Percentiles rank a stretch among this genome's conserved stretches.
Evolutionary conservation across 2,797 vertebrate species (phyloP).

Genomic region (Hyperoplus immaculatus): DNA sequence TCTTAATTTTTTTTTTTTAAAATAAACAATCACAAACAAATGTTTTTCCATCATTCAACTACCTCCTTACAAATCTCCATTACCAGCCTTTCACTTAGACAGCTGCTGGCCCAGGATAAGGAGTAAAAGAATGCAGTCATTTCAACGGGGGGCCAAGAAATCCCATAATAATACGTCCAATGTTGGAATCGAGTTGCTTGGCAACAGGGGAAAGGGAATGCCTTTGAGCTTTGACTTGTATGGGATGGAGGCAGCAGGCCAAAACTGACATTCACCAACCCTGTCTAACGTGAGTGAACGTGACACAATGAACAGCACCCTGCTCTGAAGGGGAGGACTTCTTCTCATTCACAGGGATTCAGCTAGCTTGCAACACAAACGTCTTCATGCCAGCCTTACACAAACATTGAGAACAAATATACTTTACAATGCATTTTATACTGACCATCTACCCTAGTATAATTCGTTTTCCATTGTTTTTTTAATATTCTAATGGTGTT

Average conservation of each 20-base stretch:
- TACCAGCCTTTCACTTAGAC: neutral
- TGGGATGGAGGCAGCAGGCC: constrained; percentile 33
- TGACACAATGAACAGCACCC: constrained; percentile 21
- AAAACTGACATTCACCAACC: constrained; percentile 15
- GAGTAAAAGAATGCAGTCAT: constrained; percentile 39
- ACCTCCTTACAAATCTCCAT: neutral
- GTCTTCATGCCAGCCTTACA: neutral
- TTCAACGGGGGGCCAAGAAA: constrained; percentile 47
- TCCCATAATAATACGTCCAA: constrained; percentile 41
- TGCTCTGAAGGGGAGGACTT: neutral
- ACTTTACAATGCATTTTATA: neutral
- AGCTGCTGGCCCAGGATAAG: neutral
- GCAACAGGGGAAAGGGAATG: constrained; percentile 60
- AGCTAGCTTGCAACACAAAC: neutral
- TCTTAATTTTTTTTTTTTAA: neutral
- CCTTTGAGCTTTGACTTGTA: constrained; percentile 51
- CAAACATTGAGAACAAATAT: neutral
- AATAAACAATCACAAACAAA: neutral
- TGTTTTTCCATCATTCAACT: neutral
- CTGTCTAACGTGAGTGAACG: constrained; percentile 26
- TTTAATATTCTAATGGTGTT: neutral
- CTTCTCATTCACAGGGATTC: neutral
- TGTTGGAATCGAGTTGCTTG: constrained; percentile 55
- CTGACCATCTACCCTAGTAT: no score
- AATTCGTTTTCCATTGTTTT: neutral